Base-by-base conservation (phyloP, 2,888 invertebrate genomes). In the Chelonus formosanus region DNA sequence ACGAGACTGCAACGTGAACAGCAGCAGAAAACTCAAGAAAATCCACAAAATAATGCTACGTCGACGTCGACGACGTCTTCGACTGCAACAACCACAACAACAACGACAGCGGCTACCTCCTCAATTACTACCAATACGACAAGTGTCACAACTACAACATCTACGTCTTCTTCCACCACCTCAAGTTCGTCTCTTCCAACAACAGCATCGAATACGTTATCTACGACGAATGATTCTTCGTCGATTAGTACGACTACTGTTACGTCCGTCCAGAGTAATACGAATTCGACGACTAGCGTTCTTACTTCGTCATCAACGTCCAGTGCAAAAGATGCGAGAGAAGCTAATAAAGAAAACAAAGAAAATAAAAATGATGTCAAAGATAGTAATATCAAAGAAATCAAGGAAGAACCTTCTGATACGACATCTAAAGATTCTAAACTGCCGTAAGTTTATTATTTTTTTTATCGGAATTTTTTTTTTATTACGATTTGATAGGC, bases 1-100 rank as follows among this genome's bases (percentile, higher is more conserved):
- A 95, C 95, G 40, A 86, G 95, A 70, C 87, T 94, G 78, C 94
- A 94, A 84, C 89, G 94, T 10, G 93, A 93, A 77, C 90, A 91
- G 82, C 90, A 90, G 79, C 90, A 90, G 76, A 90, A 90, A 78
- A 89, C 89, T 5, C 88, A 85, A 82, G 89, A 84, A 81, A 82
- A 83, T 74, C 83, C 83, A 57, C 81, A 81, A 63, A 82, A 73
- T 69, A 78, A 72, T 73, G 73, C 78, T 35, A 55, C 79, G 45
- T 69, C 77, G 61, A 69, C 81, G 53, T 72, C 76, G 45, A 69
- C 73, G 44, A 70, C 74, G 36, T 55, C 75, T 32, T 70, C 80
- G 43, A 71, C 76, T 50, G 74, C 78, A 56, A 74, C 78, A n/a
- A 73, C 81, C 54, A 69, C 78, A 58, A 68, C 79, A 34, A 70